Evolutionary conservation across 2,113 vertebrate species (phyloP).

Genomic region (Saguinus imperator): DNA sequence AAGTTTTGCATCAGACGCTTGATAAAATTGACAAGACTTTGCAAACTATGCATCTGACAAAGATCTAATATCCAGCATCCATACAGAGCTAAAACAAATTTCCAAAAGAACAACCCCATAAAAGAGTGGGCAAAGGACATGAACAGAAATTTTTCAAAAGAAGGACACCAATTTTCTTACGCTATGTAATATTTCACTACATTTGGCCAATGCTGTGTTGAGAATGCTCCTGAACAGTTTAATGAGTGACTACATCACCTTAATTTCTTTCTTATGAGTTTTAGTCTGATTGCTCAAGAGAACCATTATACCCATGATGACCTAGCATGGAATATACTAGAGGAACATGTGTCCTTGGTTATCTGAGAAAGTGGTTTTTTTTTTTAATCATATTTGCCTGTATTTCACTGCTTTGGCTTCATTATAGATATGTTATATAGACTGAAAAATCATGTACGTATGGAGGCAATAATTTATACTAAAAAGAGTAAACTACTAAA

Average conservation of each 20-base stretch:
- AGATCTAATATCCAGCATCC: no score
- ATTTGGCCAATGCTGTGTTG: background rate
- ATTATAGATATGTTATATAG: background rate
- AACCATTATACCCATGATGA: background rate
- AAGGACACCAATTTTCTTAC: background rate
- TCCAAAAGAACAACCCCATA: no score
- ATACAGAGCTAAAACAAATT: no score
- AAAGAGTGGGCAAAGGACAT: no score
- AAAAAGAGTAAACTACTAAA: background rate
- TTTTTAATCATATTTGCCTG: background rate
- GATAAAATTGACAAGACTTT: background rate
- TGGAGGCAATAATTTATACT: background rate
- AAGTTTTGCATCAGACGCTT: background rate
- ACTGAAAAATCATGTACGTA: background rate
- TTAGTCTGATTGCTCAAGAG: background rate
- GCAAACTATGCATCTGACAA: no score
- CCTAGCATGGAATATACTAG: background rate
- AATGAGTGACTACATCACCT: background rate
- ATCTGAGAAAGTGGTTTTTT: background rate
- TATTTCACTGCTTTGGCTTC: background rate
- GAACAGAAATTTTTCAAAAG: no score
- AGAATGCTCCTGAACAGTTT: background rate
- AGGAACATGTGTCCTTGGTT: background rate
- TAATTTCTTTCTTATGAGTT: background rate
- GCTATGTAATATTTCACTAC: background rate